Evolutionary conservation across 2,113 vertebrate genomes (phyloP).

Genomic region (Oreamnos americanus): DNA sequence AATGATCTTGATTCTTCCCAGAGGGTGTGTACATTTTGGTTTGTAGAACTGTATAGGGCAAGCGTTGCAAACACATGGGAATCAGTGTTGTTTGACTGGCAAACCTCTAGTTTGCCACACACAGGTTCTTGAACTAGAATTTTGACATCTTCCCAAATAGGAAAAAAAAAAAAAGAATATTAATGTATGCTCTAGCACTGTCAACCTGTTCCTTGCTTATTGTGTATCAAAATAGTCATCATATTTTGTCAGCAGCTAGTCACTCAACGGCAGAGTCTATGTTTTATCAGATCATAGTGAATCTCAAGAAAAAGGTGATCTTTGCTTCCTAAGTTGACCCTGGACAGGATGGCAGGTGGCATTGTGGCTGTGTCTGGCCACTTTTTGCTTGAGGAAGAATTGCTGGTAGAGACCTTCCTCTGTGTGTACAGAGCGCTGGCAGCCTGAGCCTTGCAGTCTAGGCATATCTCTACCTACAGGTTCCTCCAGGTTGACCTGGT

Average conservation of each 20-base stretch:
- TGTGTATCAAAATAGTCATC: not conserved
- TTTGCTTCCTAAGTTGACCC: not conserved
- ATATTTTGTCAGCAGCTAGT: not conserved
- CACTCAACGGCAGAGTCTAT: not conserved
- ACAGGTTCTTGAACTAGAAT: not conserved
- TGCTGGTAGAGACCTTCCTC: not conserved
- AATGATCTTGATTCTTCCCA: slow-evolving; percentile 5
- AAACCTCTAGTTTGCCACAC: not conserved
- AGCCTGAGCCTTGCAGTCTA: not conserved
- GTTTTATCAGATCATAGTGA: not conserved
- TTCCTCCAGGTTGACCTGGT: not conserved
- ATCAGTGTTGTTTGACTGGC: not conserved
- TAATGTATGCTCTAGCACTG: not conserved
- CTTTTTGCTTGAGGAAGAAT: not conserved
- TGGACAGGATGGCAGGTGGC: not conserved
- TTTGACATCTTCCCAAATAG: not conserved
- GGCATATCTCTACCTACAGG: not conserved
- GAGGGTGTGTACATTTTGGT: not conserved
- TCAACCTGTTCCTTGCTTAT: not conserved
- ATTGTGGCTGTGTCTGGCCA: not conserved
- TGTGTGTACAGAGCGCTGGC: not conserved
- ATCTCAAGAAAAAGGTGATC: not conserved
- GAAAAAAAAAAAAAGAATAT: not conserved
- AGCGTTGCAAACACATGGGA: slow-evolving; percentile 28
- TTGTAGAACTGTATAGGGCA: not conserved